Conservation (phyloP, 2,888 invertebrate species). For the Venusia cambrica region DNA sequence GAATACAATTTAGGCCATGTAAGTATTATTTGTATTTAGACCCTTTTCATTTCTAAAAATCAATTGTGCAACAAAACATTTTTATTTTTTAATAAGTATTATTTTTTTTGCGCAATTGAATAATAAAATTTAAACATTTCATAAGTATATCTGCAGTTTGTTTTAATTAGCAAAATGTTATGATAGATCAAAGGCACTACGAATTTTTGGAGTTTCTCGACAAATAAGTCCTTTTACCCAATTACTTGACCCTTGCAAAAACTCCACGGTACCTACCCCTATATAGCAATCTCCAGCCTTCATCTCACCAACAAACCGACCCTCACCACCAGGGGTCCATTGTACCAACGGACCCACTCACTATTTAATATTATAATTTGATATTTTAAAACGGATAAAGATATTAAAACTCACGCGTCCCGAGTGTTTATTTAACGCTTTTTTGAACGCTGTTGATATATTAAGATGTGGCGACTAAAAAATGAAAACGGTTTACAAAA, state of each 20-base stretch:
- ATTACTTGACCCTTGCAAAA: too few species aligned
- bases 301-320: conserved; percentile 12
- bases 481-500: conserved; percentile 24
- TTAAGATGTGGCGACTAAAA: conserved; percentile 45
- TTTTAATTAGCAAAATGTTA: too few species aligned
- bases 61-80: not conserved
- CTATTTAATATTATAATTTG: conserved; percentile 79
- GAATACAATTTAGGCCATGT: too few species aligned
- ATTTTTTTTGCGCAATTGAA: too few species aligned
- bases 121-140: too few species aligned
- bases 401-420: conserved; percentile 76
- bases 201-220: too few species aligned
- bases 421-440: conserved; percentile 75
- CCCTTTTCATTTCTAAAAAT: too few species aligned
- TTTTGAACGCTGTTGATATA: conserved; percentile 58
- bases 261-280: conserved; percentile 11
- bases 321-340: conserved; percentile 59
- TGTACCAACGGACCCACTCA: conserved; percentile 69
- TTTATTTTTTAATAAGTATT: too few species aligned
- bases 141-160: too few species aligned
- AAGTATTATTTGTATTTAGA: too few species aligned
- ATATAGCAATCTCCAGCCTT: conserved; percentile 12
- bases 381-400: conserved; percentile 79
- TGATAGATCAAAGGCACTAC: too few species aligned
- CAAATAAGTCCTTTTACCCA: too few species aligned